Evolutionary conservation across 2,113 vertebrate species (phyloP).

Genomic region (Sylvietta virens): DNA sequence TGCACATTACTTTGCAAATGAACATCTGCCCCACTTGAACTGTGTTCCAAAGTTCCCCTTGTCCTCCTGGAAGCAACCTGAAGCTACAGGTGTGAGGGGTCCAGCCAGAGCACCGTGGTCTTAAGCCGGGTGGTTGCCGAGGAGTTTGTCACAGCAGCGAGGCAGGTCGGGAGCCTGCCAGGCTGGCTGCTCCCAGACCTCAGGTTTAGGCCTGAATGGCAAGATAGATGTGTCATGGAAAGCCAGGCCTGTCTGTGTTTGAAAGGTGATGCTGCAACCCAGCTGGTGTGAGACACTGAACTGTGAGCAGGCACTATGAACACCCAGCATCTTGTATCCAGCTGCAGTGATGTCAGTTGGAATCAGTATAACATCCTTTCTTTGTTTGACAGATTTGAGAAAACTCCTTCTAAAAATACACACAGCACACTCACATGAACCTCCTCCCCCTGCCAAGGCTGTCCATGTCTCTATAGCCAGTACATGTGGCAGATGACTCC

Average conservation of each 20-base stretch:
- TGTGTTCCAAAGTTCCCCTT: background rate
- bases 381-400: background rate
- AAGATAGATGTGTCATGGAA: background rate
- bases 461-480: background rate
- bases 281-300: background rate
- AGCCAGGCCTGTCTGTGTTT: background rate
- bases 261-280: background rate
- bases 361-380: background rate
- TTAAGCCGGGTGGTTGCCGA: background rate
- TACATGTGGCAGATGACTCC: background rate
- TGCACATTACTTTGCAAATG: background rate
- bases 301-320: background rate
- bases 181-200: background rate
- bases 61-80: background rate
- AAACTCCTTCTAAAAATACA: background rate
- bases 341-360: background rate
- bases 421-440: accelerated
- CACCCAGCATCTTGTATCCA: background rate
- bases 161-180: background rate
- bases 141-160: background rate
- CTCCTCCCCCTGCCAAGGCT: background rate
- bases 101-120: accelerated
- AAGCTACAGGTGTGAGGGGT: accelerated
- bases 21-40: background rate
- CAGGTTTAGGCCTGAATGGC: background rate